Base-by-base conservation (phyloP, 1,140 invertebrate species). In the Drosophila punjabiensis region DNA sequence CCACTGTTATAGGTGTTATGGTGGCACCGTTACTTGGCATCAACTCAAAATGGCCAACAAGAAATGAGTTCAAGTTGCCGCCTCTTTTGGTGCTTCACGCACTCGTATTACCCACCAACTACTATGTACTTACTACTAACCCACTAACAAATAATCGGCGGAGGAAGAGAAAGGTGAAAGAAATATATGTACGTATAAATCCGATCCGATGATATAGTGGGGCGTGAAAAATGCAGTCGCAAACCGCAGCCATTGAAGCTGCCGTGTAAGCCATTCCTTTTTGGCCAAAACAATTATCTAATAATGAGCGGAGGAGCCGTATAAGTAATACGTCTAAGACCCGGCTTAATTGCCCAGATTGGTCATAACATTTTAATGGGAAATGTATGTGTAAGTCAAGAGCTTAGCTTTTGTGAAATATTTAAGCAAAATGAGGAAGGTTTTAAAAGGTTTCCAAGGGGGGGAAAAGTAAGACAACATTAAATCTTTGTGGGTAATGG, bases 191-290 rank as follows among this genome's bases (percentile, higher is more conserved):
- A 39, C 37, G 3, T 61, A 13, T 53, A 69, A 79, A 55, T 50
- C 30, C 55, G 32, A 71, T 18, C 24, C 65, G n/a, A 28, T 32
- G 55, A 35, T 30, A 62, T 60, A 71, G 60, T 79, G 77, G 60
- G 77, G 82, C 78, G 78, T 84, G 73, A 84, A 85, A 63, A 76
- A 68, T 80, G 78, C 53, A 20, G 48, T 47, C 41, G 52, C 76
- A 53, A n/a, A 20, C 55, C 63, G 32, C 66, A 78, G 41, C 28
- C 73, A 16, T 33, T 39, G 28, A 33, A 28, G n/a, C n/a, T n/a
- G 63, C 18, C 32, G 16, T 14, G 13, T n/a, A 55, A 37, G 60
- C 35, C 67, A 70, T 70, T 70, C 64, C 43, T 63, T 52, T 73
- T 76, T 65, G 56, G 76, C 81, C 64, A 79, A 68, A 47, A 64